These are phyloP conservation scores for Hermaeophaga mercurialis DNA, from an alignment of 2,888 invertebrate genomes.

Conservation along the genomic window DNA sequence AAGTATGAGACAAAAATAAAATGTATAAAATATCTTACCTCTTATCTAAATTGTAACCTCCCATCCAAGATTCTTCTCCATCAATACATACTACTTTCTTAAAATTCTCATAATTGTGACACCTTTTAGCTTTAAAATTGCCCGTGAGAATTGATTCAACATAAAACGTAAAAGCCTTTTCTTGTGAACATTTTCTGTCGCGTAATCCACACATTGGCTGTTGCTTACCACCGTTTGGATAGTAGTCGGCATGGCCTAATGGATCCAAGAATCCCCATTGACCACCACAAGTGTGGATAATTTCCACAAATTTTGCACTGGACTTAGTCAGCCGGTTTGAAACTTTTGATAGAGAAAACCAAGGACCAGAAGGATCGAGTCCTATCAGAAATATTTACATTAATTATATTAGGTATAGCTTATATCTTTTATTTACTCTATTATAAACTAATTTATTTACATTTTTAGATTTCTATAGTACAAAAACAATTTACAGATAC, in stretches of 20 bases:
- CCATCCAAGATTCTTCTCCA: constrained; percentile 4
- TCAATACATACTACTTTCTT: background rate
- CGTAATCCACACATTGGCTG: constrained; percentile 49
- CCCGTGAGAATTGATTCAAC: constrained; percentile 12
- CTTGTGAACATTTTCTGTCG: constrained; percentile 13
- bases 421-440: no score
- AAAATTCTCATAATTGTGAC: constrained; percentile 3
- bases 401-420: no score
- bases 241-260: constrained; percentile 12
- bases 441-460: no score
- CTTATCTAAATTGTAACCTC: constrained; percentile 12
- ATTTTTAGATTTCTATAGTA: no score
- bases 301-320: constrained; percentile 44
- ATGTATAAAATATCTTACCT: constrained; percentile 9
- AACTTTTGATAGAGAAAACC: constrained; percentile 40
- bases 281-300: constrained; percentile 12
- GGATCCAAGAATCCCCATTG: background rate
- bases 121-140: constrained; percentile 8
- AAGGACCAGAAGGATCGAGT: constrained; percentile 51
- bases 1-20: no score
- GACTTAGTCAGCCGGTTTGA: constrained; percentile 47
- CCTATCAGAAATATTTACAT: constrained; percentile 36
- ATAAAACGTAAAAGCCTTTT: background rate
- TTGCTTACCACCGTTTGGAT: constrained; percentile 10
- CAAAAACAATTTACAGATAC: no score